Evolutionary conservation across 2,113 vertebrate genomes (phyloP).

Genomic region (Poecilia latipinna): DNA sequence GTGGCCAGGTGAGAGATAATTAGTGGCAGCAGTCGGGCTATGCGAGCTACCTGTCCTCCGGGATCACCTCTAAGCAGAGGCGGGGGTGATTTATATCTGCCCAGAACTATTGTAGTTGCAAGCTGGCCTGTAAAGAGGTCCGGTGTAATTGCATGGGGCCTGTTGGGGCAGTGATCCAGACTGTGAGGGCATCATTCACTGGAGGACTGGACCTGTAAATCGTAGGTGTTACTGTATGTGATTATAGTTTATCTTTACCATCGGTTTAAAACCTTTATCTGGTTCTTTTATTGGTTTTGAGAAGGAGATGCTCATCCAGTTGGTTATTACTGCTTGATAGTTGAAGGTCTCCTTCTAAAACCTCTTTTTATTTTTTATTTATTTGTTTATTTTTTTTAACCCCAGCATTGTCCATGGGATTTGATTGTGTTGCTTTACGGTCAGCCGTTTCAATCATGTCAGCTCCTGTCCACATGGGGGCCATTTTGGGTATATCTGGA

Average conservation of each 20-base stretch:
- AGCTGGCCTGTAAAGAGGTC: neutral
- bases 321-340: neutral
- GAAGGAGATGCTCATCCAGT: neutral
- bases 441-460: neutral
- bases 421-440: neutral
- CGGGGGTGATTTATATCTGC: neutral
- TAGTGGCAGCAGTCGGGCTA: neutral
- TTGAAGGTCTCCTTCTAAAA: neutral
- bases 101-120: neutral
- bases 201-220: neutral
- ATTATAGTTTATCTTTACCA: neutral
- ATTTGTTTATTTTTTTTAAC: too few relatives aligned
- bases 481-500: too few relatives aligned
- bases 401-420: neutral
- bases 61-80: constrained; percentile 2
- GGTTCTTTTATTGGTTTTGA: neutral
- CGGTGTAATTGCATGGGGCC: neutral
- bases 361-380: neutral
- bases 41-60: neutral
- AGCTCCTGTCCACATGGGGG: too few relatives aligned
- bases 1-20: neutral
- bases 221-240: neutral
- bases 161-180: neutral
- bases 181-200: neutral
- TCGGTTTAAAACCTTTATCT: neutral